Evolutionary conservation across 2,113 vertebrate species (phyloP), one percentile per base, ranked within the genome.

Genomic region (Limanda limanda): DNA sequence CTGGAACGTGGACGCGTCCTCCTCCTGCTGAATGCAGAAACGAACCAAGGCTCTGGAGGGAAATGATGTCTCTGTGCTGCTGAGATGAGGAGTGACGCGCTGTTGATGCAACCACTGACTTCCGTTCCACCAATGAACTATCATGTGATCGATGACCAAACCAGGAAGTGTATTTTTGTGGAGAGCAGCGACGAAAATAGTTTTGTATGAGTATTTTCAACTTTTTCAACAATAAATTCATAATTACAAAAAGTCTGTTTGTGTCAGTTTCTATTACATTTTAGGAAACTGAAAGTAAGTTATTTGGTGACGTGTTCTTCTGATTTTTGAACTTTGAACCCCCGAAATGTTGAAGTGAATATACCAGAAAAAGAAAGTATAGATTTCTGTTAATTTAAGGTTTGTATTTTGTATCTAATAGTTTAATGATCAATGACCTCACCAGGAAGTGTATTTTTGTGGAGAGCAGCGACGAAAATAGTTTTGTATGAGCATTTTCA

Each of bases 391-490:
- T 20, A 4, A 18, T 13, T 57, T 5, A 24, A n/a, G n/a, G n/a
- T 23, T 45, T 51, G 1, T 5, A 61, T 20, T 17, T 11, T 0
- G 2, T 24, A 9, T 13, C 7, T 1, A 21, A 21, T 48, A 1
- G 0, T 18, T 21, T 51, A 25, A 1, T 2, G 21, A n/a, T 15
- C 4, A n/a, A 56, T 81, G 69, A 86, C 31, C 1, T 78, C 74
- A 80, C 21, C n/a, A 14, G 8, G 48, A 4, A n/a, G 18, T 14
- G 17, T 31, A 0, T 71, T 89, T 90, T 81, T 0, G 2, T 73
- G 73, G 68, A 81, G 21, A 74, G 23, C 73, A 80, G 76, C 79
- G 82, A 76, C 79, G 12, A 66, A 52, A 58, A 21, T 51, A 55
- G 52, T 58, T 8, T 20, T 40, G 3, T 45, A 13, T 73, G 27